phyloP scores from a whole-genome alignment of 2,888 invertebrate species.

The Netelia fuscicornis region DNA sequence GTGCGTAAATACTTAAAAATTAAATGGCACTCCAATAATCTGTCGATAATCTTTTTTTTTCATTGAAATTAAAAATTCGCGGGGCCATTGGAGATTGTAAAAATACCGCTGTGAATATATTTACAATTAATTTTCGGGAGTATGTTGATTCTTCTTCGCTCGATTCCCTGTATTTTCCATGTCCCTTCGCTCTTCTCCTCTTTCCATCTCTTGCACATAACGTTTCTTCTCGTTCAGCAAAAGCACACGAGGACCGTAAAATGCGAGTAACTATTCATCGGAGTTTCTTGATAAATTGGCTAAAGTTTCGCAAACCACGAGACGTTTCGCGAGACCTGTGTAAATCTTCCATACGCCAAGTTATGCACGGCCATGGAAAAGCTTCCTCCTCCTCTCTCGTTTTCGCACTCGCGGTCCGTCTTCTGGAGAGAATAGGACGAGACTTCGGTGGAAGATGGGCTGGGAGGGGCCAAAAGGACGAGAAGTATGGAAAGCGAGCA shows the following conservation, averaged over 20 bases:
- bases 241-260: conserved; percentile 31
- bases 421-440: conserved; percentile 45
- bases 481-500: conserved; percentile 29
- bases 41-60: not conserved
- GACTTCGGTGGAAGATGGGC: conserved; percentile 50
- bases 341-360: conserved; percentile 49
- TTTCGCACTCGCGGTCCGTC: conserved; percentile 14
- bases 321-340: conserved; percentile 44
- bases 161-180: not conserved
- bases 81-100: no score
- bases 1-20: no score
- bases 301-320: conserved; percentile 47
- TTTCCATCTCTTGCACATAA: not conserved
- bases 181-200: not conserved
- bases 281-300: conserved; percentile 65
- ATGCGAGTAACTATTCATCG: conserved; percentile 62
- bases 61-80: not conserved
- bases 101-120: conserved; percentile 32
- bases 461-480: conserved; percentile 47
- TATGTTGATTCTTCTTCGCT: conserved; percentile 31
- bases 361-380: conserved; percentile 39
- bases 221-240: conserved; percentile 33
- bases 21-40: not conserved
- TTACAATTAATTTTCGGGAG: conserved; percentile 43
- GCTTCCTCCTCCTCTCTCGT: conserved; percentile 27